A percentile compares a stretch with the other conserved stretches of the same genome.
Conservation (phyloP, 53 echinoderm and acorn worm genomes). For the Echinometra lucunter region DNA sequence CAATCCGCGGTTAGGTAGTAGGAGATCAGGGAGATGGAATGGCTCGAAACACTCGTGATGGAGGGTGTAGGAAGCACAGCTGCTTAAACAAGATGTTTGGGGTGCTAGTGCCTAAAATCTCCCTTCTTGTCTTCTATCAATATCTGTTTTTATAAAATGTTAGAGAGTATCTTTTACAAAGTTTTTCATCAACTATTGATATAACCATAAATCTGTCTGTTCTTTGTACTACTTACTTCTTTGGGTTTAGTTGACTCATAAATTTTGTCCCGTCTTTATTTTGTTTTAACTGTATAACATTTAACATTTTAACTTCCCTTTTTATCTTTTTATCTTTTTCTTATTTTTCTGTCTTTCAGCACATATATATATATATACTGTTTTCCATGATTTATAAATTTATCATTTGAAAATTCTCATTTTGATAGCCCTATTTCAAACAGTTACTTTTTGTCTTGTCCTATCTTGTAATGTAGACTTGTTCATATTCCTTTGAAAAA, state of each 20-base stretch:
- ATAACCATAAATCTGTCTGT: background rate
- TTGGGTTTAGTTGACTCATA: background rate
- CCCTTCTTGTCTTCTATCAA: background rate
- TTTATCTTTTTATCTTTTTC: background rate
- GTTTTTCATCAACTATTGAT: background rate
- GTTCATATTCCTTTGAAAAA: too few species aligned
- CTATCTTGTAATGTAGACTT: too few species aligned
- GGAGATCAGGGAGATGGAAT: background rate
- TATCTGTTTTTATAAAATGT: background rate
- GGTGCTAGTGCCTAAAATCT: background rate
- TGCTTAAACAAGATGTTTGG: constrained; percentile 17
- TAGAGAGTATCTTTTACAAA: background rate
- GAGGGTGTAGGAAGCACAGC: background rate
- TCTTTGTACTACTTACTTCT: background rate
- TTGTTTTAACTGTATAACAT: background rate
- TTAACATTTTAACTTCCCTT: background rate
- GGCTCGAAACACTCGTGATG: background rate
- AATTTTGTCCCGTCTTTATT: background rate
- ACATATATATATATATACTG: too few species aligned
- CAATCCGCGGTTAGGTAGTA: constrained; percentile 45
- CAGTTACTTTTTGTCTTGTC: too few species aligned
- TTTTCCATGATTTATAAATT: too few species aligned
- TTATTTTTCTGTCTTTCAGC: background rate
- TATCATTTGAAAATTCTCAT: too few species aligned
- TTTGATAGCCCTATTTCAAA: too few species aligned